Evolutionary conservation across 2,113 vertebrate species (phyloP).

Genomic region (Polyodon spathula): DNA sequence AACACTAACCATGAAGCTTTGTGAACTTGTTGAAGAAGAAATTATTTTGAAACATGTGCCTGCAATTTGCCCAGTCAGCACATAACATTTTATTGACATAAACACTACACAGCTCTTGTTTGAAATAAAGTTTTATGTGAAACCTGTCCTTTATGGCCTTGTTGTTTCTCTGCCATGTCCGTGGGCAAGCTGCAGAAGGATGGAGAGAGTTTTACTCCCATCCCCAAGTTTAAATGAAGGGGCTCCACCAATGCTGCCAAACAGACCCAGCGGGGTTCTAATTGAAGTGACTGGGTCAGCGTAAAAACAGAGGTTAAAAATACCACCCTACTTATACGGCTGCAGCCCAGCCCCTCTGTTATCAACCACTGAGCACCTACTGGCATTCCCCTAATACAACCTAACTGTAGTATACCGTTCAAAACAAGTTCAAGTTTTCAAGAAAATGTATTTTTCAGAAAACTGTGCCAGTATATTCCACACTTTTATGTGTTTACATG

Average conservation of each 20-base stretch:
- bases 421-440: no score
- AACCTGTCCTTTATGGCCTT: slow-evolving; percentile 39
- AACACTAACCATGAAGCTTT: slow-evolving; percentile 43
- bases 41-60: slow-evolving; percentile 48
- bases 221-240: slow-evolving; percentile 1
- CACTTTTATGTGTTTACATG: no score
- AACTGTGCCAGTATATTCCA: no score
- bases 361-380: slow-evolving; percentile 5
- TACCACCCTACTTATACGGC: slow-evolving; percentile 31
- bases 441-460: no score
- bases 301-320: slow-evolving; percentile 32
- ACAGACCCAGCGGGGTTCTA: slow-evolving; percentile 26
- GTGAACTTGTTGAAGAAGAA: no score
- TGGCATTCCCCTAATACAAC: background rate
- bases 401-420: no score
- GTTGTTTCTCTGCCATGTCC: slow-evolving; percentile 32
- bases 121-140: slow-evolving; percentile 26
- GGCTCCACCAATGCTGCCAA: slow-evolving; percentile 16
- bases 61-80: slow-evolving; percentile 57
- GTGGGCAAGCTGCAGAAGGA: slow-evolving; percentile 41
- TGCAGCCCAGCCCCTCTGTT: slow-evolving; percentile 10
- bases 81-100: slow-evolving; percentile 58
- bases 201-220: slow-evolving; percentile 24
- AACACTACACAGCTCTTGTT: slow-evolving; percentile 38
- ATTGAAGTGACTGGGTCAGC: slow-evolving; percentile 30